Base-by-base conservation (phyloP, 2,888 invertebrate genomes). In the Drosophila phalerata region DNA sequence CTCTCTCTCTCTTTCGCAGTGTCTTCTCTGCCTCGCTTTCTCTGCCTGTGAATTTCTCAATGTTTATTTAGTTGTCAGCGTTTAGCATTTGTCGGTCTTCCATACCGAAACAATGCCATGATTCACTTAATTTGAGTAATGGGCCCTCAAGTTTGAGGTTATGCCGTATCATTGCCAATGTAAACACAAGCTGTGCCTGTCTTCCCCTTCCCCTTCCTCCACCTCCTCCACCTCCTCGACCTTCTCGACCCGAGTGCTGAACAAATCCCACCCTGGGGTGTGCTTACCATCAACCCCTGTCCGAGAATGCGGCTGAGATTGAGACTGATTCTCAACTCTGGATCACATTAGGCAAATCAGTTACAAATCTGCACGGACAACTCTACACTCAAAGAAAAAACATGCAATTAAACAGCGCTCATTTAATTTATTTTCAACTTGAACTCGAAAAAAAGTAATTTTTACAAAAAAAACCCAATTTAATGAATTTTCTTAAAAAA, bases 61-160 rank as follows among this genome's bases (percentile, higher is more conserved):
- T 91, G 88, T 91, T 91, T 91, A 90, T 90, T 91, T 91, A 91
- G 91, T 90, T 90, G 91, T 85, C 88, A 89, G 89, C 85, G 78
- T 82, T 79, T 83, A 83, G 75, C 86, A 85, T 85, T 91, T 91
- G 82, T 77, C 69, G 75, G 91, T 89, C 78, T 86, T 90, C 90
- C 67, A n/a, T 62, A 56, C 55, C 76, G 77, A 84, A 87, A 85
- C 88, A 85, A 89, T 80, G 88, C 77, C 67, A 53, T 74, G 81
- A 88, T 85, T 90, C 90, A 90, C 89, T 90, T 90, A 90, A 90
- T 90, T 89, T 90, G 85, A 86, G 90, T 90, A 90, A 90, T 88
- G 89, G 90, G 79, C 85, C 67, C 69, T 73, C 69, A 62, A 63
- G 49, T 75, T 73, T 76, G 84, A 86, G 88, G 84, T 80, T 84